Conservation (phyloP, 1,140 invertebrate genomes). For the Anastrepha ludens region DNA sequence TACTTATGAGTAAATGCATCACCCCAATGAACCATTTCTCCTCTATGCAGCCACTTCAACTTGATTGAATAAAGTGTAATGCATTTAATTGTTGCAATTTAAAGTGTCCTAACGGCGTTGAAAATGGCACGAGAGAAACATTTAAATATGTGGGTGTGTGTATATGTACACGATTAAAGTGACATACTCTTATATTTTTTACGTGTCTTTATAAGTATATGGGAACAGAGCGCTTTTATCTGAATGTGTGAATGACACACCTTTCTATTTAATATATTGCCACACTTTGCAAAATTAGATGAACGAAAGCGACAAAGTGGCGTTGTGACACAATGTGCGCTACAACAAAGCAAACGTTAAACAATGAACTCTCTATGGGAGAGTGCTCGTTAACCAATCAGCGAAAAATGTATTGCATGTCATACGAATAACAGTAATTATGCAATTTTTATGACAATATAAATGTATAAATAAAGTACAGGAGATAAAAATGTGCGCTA, state of each 20-base stretch:
- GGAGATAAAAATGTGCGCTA: background rate
- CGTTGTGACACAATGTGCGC: background rate
- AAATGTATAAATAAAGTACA: background rate
- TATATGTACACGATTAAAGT: background rate
- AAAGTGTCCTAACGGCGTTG: conserved; percentile 5
- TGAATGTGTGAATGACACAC: background rate
- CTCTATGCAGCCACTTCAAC: background rate
- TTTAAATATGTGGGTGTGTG: background rate
- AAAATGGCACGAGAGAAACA: background rate
- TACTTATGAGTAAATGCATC: no score
- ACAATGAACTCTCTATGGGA: background rate
- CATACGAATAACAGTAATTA: conserved; percentile 17
- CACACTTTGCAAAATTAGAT: conserved; percentile 27
- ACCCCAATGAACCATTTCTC: no score
- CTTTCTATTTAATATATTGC: background rate
- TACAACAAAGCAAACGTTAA: background rate
- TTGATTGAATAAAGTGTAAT: conserved; percentile 1
- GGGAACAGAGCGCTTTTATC: background rate
- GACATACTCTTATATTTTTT: background rate
- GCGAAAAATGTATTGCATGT: background rate
- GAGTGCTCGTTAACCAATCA: background rate
- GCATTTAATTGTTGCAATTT: conserved; percentile 26
- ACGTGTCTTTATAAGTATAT: background rate
- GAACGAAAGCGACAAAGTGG: background rate
- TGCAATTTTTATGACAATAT: background rate